phyloP scores from a whole-genome alignment of 2,797 vertebrate species.

The Antrozous pallidus region DNA sequence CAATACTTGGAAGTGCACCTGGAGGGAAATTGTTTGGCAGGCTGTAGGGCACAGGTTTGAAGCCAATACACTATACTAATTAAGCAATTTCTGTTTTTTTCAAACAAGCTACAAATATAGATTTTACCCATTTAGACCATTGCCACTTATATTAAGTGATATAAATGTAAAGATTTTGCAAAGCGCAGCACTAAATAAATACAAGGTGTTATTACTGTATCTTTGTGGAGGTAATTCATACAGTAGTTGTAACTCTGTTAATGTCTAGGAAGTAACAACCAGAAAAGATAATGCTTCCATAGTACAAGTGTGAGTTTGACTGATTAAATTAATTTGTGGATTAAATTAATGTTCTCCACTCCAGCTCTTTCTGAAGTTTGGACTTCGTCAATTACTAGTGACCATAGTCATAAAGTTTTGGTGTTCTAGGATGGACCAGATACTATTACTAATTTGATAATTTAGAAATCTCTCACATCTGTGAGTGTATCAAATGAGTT shows the following conservation, averaged over 20 bases:
- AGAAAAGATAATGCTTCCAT: not conserved
- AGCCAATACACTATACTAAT: not conserved
- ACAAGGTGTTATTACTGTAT: not conserved
- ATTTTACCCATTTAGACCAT: not conserved
- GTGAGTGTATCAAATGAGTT: not conserved
- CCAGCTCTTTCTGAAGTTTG: not conserved
- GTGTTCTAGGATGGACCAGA: not conserved
- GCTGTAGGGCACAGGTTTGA: not conserved
- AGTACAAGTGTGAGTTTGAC: not conserved
- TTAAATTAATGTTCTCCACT: not conserved
- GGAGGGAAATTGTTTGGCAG: not conserved
- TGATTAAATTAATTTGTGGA: not conserved
- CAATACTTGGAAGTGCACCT: not conserved
- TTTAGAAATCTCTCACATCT: not conserved
- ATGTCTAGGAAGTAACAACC: not conserved
- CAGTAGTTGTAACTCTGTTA: not conserved
- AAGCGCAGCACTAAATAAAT: not conserved
- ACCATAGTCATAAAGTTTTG: not conserved
- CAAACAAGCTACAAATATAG: not conserved
- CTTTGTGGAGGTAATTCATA: not conserved
- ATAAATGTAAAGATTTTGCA: not conserved
- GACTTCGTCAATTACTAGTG: not conserved
- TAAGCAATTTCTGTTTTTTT: conserved; percentile 5
- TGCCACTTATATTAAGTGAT: not conserved
- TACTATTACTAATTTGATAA: not conserved